Conservation (phyloP, 2,113 vertebrate species). For the Notechis scutatus region DNA sequence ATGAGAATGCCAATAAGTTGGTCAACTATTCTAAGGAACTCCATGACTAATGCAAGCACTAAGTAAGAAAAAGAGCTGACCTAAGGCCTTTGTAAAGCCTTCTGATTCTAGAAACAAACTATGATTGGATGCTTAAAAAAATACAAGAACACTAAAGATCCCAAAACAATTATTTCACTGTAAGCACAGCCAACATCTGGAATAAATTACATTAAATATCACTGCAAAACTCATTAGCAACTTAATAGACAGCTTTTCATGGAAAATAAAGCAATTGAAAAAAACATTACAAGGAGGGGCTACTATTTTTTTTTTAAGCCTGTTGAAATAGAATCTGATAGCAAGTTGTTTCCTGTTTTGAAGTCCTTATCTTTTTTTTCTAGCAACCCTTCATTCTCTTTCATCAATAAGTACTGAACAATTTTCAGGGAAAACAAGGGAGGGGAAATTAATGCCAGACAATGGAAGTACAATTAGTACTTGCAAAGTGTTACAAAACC, state of each 20-base stretch:
- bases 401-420: neutral
- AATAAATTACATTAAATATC: constrained; percentile 24
- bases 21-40: neutral
- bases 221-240: constrained; percentile 10
- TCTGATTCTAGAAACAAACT: neutral
- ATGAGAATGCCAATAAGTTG: neutral
- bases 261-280: constrained; percentile 7
- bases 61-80: neutral
- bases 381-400: neutral
- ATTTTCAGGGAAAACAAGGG: constrained; percentile 1
- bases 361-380: neutral
- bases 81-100: neutral
- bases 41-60: neutral
- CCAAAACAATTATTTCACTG: constrained; percentile 9
- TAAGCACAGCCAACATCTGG: constrained; percentile 7
- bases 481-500: neutral
- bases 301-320: neutral
- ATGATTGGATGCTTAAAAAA: neutral
- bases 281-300: constrained; percentile 4
- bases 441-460: neutral
- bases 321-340: neutral
- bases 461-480: neutral
- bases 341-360: neutral
- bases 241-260: constrained; percentile 21
- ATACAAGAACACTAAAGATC: constrained; percentile 2